Conservation (phyloP, 2,113 vertebrate genomes). For the Channa argus region DNA sequence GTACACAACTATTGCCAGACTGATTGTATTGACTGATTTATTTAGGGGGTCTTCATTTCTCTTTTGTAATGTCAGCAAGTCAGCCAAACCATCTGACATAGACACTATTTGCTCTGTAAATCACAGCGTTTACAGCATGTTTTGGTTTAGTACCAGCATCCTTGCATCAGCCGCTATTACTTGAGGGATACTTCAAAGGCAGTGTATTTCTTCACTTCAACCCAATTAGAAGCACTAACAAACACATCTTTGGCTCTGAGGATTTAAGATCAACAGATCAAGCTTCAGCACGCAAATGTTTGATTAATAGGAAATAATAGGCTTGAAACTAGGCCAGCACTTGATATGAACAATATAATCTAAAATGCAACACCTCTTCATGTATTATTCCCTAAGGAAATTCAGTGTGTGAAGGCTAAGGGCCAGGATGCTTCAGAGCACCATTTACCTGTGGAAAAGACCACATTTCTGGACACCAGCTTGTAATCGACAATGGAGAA, state of each 20-base stretch:
- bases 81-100: slow-evolving; percentile 6
- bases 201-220: slow-evolving; percentile 47
- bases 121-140: slow-evolving; percentile 3
- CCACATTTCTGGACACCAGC: slow-evolving; percentile 93
- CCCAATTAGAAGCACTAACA: slow-evolving; percentile 63
- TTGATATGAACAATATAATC: slow-evolving; percentile 37
- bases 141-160: slow-evolving; percentile 9
- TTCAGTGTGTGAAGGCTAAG: neutral
- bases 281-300: slow-evolving; percentile 42
- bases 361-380: neutral
- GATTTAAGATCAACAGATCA: slow-evolving; percentile 56
- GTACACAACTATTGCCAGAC: neutral
- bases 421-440: neutral
- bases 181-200: slow-evolving; percentile 60
- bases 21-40: slow-evolving; percentile 11
- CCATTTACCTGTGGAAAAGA: slow-evolving; percentile 92
- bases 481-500: slow-evolving; percentile 97
- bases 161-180: slow-evolving; percentile 12
- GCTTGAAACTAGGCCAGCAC: slow-evolving; percentile 24
- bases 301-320: slow-evolving; percentile 42
- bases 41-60: neutral
- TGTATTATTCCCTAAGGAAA: slow-evolving; percentile 19
- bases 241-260: slow-evolving; percentile 55
- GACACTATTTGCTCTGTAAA: slow-evolving; percentile 12
- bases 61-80: slow-evolving; percentile 17